Conservation (phyloP, 2,113 vertebrate genomes). For the Daboia siamensis region DNA sequence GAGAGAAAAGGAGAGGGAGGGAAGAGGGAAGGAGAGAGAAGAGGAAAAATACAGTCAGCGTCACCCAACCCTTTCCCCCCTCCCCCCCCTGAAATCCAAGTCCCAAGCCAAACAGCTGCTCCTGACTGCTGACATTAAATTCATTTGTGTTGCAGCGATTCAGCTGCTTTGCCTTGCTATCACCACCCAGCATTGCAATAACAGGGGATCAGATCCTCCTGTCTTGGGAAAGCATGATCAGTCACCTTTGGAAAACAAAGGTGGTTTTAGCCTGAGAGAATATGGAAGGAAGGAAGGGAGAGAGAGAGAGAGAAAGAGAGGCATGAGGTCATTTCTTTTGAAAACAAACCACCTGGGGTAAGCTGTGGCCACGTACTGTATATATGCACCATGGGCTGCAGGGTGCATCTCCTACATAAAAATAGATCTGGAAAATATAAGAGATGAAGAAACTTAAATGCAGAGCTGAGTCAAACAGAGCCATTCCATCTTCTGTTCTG, state of each 20-base stretch:
- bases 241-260: conserved; percentile 68
- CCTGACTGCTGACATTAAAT: conserved; percentile 85
- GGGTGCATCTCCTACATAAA: not conserved
- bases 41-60: conserved; percentile 72
- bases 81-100: conserved; percentile 69
- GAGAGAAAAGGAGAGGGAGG: conserved; percentile 50
- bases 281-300: conserved; percentile 24
- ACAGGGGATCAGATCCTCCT: conserved; percentile 70
- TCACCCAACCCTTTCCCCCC: conserved; percentile 76
- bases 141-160: conserved; percentile 84
- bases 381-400: accelerated
- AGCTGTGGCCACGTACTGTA: accelerated
- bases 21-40: not conserved
- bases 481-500: not conserved
- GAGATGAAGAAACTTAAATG: not conserved
- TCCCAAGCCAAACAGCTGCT: conserved; percentile 83
- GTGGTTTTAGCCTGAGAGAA: conserved; percentile 31
- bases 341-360: conserved; percentile 35
- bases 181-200: conserved; percentile 81
- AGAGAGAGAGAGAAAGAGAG: conserved; percentile 31
- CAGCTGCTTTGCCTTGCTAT: conserved; percentile 83
- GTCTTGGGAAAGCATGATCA: conserved; percentile 70
- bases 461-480: not conserved
- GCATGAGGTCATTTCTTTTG: conserved; percentile 46
- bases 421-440: not conserved